Evolutionary conservation across 1,140 invertebrate species (phyloP).

Genomic region (Goniozus legneri): DNA sequence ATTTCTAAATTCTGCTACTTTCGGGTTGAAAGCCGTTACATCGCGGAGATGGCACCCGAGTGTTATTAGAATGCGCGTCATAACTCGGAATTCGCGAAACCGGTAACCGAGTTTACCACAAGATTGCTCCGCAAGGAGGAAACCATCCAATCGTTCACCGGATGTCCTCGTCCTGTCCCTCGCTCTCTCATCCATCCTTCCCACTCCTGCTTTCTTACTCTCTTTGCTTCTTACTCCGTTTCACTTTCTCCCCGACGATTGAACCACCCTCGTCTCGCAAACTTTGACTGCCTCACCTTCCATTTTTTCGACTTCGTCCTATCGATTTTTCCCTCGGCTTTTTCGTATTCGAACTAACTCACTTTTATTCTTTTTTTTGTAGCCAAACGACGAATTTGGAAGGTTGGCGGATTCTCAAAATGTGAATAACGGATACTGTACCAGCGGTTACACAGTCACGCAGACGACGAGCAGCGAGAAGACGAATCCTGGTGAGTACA

Average conservation of each 20-base stretch:
- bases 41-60: too few species aligned
- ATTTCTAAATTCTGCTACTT: too few species aligned
- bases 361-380: constrained; percentile 14
- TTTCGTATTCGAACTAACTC: constrained; percentile 1
- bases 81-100: constrained; percentile 43
- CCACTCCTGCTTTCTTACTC: constrained; percentile 9
- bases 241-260: constrained; percentile 19
- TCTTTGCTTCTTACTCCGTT: constrained; percentile 8
- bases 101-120: constrained; percentile 53
- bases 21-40: too few species aligned
- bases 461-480: constrained; percentile 20
- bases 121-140: constrained; percentile 53
- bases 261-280: background rate
- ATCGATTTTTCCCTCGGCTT: constrained; percentile 2
- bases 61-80: constrained; percentile 39
- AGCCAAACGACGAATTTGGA: constrained; percentile 32
- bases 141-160: constrained; percentile 52
- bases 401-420: constrained; percentile 27
- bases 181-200: constrained; percentile 24
- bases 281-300: constrained; percentile 12
- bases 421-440: constrained; percentile 17
- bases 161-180: constrained; percentile 32
- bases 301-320: constrained; percentile 9
- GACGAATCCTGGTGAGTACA: constrained; percentile 22
- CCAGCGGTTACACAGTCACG: constrained; percentile 19